Evolutionary conservation across 2,888 invertebrate species (phyloP).

Genomic region (Vesta saturnalis): DNA sequence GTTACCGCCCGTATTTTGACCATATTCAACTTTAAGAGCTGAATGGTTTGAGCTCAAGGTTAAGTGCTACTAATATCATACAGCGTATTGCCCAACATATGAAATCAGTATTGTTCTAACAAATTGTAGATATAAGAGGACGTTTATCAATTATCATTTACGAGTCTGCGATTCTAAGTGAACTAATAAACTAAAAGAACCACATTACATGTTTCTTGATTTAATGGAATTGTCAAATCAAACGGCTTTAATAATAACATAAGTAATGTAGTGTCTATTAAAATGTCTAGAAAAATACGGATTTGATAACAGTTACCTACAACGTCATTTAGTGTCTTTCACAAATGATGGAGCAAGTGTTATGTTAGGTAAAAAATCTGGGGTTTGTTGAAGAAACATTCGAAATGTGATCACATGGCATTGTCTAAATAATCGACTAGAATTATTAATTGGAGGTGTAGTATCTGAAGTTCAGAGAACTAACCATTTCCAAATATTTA

Average conservation of each 20-base stretch:
- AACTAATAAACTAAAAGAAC: not conserved
- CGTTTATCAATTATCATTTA: not conserved
- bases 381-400: not conserved
- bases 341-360: not conserved
- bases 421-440: not conserved
- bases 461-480: not conserved
- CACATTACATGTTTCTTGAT: not conserved
- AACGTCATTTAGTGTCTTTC: not conserved
- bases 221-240: not conserved
- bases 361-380: not conserved
- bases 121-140: not conserved
- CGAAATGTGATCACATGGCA: not conserved
- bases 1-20: not conserved
- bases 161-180: not conserved
- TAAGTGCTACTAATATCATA: not conserved
- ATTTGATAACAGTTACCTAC: not conserved
- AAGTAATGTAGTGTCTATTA: not conserved
- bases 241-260: not conserved
- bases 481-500: not conserved
- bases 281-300: not conserved
- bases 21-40: not conserved
- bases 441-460: not conserved
- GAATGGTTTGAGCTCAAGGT: not conserved
- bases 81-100: not conserved
- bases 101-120: not conserved